These are phyloP conservation scores for Psilopsiagon aymara DNA, from an alignment of 2,113 vertebrate genomes.

Conservation along the genomic window DNA sequence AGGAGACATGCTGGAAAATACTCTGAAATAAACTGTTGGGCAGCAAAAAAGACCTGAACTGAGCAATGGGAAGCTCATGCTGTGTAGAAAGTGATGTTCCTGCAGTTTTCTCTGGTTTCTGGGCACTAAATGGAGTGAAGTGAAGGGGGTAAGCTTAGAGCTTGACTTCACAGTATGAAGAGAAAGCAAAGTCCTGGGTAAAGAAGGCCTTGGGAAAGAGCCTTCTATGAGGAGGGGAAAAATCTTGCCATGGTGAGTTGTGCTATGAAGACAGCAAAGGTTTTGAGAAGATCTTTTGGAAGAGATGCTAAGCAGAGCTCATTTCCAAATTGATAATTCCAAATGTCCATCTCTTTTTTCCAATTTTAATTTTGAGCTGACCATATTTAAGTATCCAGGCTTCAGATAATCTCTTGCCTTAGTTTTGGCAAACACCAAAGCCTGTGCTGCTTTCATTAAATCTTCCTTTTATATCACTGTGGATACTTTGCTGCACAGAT, in stretches of 20 bases:
- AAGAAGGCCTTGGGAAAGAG: neutral
- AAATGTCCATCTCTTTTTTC: neutral
- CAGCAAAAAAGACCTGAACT: neutral
- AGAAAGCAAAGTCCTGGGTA: neutral
- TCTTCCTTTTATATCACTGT: neutral
- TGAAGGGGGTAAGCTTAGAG: constrained; percentile 48
- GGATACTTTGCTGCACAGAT: neutral
- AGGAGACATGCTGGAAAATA: neutral
- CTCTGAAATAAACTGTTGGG: neutral
- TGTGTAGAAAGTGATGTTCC: neutral
- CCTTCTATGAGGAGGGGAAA: neutral
- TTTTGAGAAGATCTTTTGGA: neutral
- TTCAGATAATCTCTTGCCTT: neutral
- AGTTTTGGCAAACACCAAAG: neutral
- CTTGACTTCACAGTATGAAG: constrained; percentile 15
- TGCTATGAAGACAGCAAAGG: neutral
- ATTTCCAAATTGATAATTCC: neutral
- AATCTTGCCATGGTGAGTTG: neutral
- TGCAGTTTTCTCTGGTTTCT: constrained; percentile 3
- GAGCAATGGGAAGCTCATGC: neutral
- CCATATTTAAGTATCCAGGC: neutral
- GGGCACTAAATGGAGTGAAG: constrained; percentile 36
- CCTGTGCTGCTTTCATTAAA: neutral
- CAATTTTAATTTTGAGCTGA: neutral
- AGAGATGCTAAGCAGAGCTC: neutral